Evolutionary conservation across 2,888 invertebrate genomes (phyloP).

Genomic region (Erebia ligea): DNA sequence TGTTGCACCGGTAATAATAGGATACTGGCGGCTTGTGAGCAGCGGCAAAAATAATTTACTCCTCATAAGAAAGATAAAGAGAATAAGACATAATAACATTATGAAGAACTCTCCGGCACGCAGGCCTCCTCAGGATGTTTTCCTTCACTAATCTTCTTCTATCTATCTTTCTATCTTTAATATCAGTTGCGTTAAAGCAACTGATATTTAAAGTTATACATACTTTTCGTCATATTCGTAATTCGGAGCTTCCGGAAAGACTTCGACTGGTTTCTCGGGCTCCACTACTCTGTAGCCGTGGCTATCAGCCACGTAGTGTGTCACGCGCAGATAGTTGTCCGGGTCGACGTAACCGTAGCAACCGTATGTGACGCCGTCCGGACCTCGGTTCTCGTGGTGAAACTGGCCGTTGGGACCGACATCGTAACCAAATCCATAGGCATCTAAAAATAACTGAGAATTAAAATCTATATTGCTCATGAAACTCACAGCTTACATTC

Average conservation of each 20-base stretch:
- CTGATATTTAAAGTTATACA: conserved; percentile 43
- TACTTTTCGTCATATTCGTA: conserved; percentile 74
- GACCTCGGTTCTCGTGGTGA: conserved; percentile 90
- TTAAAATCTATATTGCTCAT: background rate
- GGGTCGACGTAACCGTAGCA: conserved; percentile 91
- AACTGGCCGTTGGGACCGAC: conserved; percentile 90
- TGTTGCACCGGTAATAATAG: too few relatives aligned
- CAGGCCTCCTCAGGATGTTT: too few relatives aligned
- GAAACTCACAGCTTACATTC: too few relatives aligned
- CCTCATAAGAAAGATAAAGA: too few relatives aligned
- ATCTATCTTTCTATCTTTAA: too few relatives aligned
- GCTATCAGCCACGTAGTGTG: conserved; percentile 90
- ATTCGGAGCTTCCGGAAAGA: conserved; percentile 79
- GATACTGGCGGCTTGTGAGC: too few relatives aligned
- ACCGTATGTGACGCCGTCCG: conserved; percentile 90
- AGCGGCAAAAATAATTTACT: too few relatives aligned
- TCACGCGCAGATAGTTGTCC: conserved; percentile 85
- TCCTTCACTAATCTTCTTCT: too few relatives aligned
- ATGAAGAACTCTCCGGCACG: too few relatives aligned
- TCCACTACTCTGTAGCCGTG: conserved; percentile 90
- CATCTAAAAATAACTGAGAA: conserved; percentile 66
- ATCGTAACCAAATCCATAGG: conserved; percentile 91
- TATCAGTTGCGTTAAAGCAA: too few relatives aligned
- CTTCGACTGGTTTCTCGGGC: conserved; percentile 86
- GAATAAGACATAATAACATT: too few relatives aligned